Evolutionary conservation across 2,113 vertebrate species (phyloP).

Genomic region (Notarius quadriscutis): DNA sequence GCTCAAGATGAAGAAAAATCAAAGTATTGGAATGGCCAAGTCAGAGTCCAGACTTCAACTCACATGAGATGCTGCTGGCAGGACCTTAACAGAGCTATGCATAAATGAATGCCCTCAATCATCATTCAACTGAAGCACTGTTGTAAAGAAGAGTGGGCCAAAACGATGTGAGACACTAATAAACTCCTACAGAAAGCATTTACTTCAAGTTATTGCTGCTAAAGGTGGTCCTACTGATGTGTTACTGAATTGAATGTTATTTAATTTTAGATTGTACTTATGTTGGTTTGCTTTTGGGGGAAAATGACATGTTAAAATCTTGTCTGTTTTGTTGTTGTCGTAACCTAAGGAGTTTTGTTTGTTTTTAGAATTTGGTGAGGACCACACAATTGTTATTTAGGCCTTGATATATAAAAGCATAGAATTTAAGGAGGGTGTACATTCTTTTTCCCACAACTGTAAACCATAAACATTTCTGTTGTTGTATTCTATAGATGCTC

Average conservation of each 20-base stretch:
- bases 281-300: neutral
- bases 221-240: no score
- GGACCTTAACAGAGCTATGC: no score
- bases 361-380: neutral
- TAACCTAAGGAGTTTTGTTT: neutral
- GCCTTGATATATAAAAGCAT: neutral
- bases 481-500: conserved; percentile 79
- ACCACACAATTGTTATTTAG: neutral
- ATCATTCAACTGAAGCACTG: no score
- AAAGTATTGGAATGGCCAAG: no score
- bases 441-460: neutral
- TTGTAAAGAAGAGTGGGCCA: no score
- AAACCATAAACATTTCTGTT: neutral
- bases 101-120: no score
- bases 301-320: neutral
- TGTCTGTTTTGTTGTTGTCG: neutral
- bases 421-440: neutral
- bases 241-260: neutral
- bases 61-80: no score
- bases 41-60: no score
- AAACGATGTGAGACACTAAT: no score
- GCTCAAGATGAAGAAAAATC: no score
- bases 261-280: neutral
- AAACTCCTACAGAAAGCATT: no score
- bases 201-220: no score